Base-by-base conservation (phyloP, 2,113 vertebrate species). In the Phycodurus eques region DNA sequence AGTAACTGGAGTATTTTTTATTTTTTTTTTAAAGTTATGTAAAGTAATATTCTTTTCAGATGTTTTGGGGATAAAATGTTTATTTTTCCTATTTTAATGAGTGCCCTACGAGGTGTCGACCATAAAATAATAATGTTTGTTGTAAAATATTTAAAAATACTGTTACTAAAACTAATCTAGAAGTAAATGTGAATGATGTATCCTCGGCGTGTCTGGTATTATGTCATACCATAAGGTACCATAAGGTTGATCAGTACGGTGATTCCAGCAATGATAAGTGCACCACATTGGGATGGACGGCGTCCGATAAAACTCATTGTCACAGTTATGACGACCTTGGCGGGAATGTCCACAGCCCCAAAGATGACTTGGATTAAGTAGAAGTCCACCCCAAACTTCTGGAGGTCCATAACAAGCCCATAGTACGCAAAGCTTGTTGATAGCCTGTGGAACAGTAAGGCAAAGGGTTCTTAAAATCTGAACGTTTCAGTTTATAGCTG, bases 341-440 rank as follows among this genome's bases (percentile, higher is more conserved):
- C 93, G 0, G 93, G 94, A 42, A 94, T 90, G 79, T 95, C 94
- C 6, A 93, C 92, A 0, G 82, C 82, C 3, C 91, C 91, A 5
- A 95, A 95, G 62, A 94, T 93, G 61, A 94, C 85, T 74, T 95
- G 93, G 53, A 94, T 92, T 62, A 96, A 80, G 75, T 93, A 94
- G 74, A 94, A 93, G 80, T 91, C 80, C 70, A 94, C 88, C 0
- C 92, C 92, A 47, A 95, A 95, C 71, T 92, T 91, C 80, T 95
- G 92, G 62, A 95, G 89, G 74, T 94, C 93, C 92, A 95, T 92
- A 20, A 92, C 51, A 6, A 95, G 79, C 0, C 92, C 89, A 8
- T 93, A 96, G 79, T 94, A 94, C 19, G 92, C 90, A 67, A 95
- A 94, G 72, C 92, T 92, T 19, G 91, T 92, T 1, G 92, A 85